Base-by-base conservation (phyloP, 2,113 vertebrate genomes). In the Deroptyus accipitrinus region DNA sequence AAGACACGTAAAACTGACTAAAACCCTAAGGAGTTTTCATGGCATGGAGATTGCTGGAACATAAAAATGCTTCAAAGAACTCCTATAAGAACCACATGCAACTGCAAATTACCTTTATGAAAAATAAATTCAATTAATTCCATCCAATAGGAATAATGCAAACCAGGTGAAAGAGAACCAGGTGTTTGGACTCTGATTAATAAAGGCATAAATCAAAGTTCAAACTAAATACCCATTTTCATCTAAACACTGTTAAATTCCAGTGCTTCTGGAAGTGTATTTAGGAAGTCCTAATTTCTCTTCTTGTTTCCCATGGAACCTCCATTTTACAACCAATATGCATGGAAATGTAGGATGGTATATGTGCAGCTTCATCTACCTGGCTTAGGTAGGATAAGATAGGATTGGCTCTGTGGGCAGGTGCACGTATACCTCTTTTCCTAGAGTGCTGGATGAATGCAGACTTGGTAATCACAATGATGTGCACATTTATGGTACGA, bases 281-380 rank as follows among this genome's bases (percentile, higher is more conserved):
- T 69, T 88, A 24, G 54, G 18, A 55, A 55, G 54, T 35, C 33
- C 28, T 37, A 7, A 23, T 73, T 48, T 17, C 10, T 73, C 63
- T 63, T 63, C 11, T 30, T 48, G 14, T 63, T 92, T 67, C n/a
- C 49, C 76, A 35, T 4, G 24, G 54, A 75, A 27, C 7, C 9
- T 54, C 37, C 15, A 16, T 31, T 83, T 83, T 17, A 9, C 33
- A 78, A 3, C 3, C 69, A 28, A 7, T 62, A 17, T 2, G 3
- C 37, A 18, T 5, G 39, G 85, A 76, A 89, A 31, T 11, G 14
- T 18, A 44, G 57, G 42, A 17, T 35, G 44, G 35, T 6, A 31
- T 3, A 31, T 0, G 0, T 4, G 19, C n/a, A 64, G 42, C 22
- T 55, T 27, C 3, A 6, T 7, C 54, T 9, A 1, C 41, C 28